Conservation (phyloP, 2,797 vertebrate species). For the Ceryle rudis region DNA sequence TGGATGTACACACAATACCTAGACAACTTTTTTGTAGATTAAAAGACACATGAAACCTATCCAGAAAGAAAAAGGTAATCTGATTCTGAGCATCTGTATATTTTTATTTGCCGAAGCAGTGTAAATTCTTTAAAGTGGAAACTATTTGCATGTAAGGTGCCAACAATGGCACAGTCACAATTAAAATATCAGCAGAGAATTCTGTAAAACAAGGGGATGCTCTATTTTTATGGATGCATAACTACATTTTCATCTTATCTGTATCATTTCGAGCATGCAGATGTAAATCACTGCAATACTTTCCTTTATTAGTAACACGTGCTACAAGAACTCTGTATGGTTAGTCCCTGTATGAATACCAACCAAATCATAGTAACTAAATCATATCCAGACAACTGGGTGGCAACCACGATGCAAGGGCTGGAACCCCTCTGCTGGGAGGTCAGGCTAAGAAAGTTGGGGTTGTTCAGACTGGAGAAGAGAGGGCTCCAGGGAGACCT, state of each 20-base stretch:
- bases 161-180: neutral
- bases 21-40: neutral
- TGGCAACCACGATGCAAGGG: neutral
- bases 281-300: neutral
- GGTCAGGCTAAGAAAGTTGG: neutral
- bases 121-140: neutral
- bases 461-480: neutral
- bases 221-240: neutral
- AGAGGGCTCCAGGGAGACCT: neutral
- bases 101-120: neutral
- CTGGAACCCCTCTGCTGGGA: neutral
- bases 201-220: neutral
- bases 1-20: neutral
- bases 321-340: neutral
- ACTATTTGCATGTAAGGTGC: neutral
- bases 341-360: neutral
- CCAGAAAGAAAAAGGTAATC: neutral
- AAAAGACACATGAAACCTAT: neutral
- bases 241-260: neutral
- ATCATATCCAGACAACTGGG: neutral
- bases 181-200: neutral
- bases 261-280: neutral
- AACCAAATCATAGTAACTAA: neutral
- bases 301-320: neutral
- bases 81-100: neutral